Conservation (phyloP, 2,888 invertebrate genomes). For the Adineta ricciae region DNA sequence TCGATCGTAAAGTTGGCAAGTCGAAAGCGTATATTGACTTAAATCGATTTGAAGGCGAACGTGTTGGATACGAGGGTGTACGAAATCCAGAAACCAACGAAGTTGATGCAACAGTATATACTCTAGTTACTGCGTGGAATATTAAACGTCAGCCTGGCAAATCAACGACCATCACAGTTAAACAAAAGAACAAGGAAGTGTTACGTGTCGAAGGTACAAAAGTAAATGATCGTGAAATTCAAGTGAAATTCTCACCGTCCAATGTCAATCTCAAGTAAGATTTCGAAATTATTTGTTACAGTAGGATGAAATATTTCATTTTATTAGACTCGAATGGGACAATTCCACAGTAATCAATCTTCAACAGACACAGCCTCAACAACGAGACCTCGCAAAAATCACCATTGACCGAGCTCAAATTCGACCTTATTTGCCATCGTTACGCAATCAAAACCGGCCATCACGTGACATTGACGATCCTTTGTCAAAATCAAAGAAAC, state of each 20-base stretch:
- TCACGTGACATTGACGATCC: background rate
- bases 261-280: slow-evolving; percentile 1
- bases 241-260: background rate
- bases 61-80: background rate
- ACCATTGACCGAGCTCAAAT: background rate
- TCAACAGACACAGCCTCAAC: slow-evolving; percentile 8
- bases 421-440: background rate
- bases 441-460: background rate
- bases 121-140: background rate
- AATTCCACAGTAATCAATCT: background rate
- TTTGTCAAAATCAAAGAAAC: background rate
- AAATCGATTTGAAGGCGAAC: background rate
- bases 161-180: background rate
- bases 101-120: background rate
- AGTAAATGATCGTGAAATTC: background rate
- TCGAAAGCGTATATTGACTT: background rate
- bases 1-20: background rate
- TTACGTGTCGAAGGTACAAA: background rate
- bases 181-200: slow-evolving; percentile 2
- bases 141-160: background rate
- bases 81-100: background rate
- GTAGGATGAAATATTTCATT: background rate
- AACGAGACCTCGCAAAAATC: background rate
- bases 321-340: slow-evolving; percentile 5
- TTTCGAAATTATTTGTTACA: too few relatives aligned